Evolutionary conservation across 2,113 vertebrate species (phyloP).

Genomic region (Speoplatyrhinus poulsoni): DNA sequence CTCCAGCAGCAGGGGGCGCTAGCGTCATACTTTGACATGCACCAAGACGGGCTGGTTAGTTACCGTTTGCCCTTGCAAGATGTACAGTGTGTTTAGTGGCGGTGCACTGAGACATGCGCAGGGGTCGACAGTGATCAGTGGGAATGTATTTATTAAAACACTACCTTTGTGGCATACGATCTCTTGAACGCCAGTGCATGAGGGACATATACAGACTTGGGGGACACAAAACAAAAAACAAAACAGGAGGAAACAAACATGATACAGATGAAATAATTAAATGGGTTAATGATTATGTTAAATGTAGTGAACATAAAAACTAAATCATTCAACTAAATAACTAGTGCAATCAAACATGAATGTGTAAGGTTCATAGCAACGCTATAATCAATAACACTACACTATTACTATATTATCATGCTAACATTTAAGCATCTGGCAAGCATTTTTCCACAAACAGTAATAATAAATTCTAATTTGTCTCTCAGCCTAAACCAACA

Average conservation of each 20-base stretch:
- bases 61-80: slow-evolving; percentile 52
- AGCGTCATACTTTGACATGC: slow-evolving; percentile 50
- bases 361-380: slow-evolving; percentile 14
- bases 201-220: slow-evolving; percentile 96
- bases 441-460: no score
- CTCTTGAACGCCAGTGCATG: slow-evolving; percentile 97
- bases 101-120: background rate
- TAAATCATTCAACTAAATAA: slow-evolving; percentile 27
- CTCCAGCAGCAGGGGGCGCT: slow-evolving; percentile 48
- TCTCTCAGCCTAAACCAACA: background rate
- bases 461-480: no score
- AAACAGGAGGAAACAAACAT: slow-evolving; percentile 72
- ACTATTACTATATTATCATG: background rate
- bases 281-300: slow-evolving; percentile 77
- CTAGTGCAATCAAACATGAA: slow-evolving; percentile 47
- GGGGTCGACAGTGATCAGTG: slow-evolving; percentile 41
- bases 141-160: slow-evolving; percentile 77
- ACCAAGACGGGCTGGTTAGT: no score
- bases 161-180: slow-evolving; percentile 95
- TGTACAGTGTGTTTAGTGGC: slow-evolving; percentile 61
- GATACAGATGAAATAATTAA: slow-evolving; percentile 83
- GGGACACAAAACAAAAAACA: slow-evolving; percentile 73
- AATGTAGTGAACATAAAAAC: slow-evolving; percentile 43
- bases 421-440: background rate
- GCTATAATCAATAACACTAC: slow-evolving; percentile 25